phyloP scores from a whole-genome alignment of 1,140 invertebrate species.

The Luehdorfia chinensis region DNA sequence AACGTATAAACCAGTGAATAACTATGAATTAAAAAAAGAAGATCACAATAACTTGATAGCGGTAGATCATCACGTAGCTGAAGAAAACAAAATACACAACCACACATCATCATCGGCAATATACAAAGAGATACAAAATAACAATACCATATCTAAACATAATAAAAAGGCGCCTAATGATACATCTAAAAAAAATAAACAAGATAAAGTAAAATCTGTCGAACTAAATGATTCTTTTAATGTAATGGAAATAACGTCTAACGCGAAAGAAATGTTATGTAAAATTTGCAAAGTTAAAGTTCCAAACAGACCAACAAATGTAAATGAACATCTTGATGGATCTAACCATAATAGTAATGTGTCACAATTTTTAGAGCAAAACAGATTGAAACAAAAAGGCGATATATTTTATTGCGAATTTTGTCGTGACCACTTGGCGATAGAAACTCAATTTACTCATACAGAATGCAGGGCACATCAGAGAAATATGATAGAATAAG shows the following conservation, averaged over 20 bases:
- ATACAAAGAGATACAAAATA: too few species aligned
- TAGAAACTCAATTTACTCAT: neutral
- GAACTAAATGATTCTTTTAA: too few species aligned
- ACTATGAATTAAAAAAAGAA: neutral
- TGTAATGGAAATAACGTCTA: neutral
- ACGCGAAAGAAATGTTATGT: neutral
- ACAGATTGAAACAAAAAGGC: neutral
- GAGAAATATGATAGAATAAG: too few species aligned
- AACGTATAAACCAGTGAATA: neutral
- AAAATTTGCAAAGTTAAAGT: neutral
- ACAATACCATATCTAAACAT: too few species aligned
- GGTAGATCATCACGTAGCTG: too few species aligned
- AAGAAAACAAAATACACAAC: too few species aligned
- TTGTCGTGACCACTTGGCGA: neutral
- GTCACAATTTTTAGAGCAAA: neutral
- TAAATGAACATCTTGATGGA: neutral
- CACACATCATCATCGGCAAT: too few species aligned
- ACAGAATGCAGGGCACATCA: neutral
- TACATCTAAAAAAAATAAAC: too few species aligned
- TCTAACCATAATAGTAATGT: neutral
- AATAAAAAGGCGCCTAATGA: too few species aligned
- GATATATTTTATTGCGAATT: neutral
- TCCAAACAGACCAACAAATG: neutral
- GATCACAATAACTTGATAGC: neutral
- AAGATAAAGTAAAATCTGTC: too few species aligned